phyloP scores from a whole-genome alignment of 2,797 vertebrate genomes.

The Onychomys leucogaster region DNA sequence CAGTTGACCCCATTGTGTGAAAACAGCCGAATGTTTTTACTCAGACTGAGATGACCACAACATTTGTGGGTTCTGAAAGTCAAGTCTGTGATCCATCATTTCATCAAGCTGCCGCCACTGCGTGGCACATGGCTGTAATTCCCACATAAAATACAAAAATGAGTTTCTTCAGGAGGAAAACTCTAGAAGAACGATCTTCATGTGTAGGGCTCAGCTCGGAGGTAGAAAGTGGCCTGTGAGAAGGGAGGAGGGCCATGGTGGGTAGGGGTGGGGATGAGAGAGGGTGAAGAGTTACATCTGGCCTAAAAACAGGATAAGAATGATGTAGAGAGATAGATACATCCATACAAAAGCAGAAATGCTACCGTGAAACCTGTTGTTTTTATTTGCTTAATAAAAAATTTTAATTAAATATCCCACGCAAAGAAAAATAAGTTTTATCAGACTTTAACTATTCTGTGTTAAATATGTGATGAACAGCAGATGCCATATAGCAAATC shows the following conservation, averaged over 20 bases:
- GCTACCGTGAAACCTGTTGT: neutral
- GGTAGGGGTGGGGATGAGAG: neutral
- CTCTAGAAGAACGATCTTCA: neutral
- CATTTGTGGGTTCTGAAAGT: neutral
- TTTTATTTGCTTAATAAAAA: neutral
- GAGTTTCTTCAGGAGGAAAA: neutral
- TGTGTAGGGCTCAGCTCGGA: neutral
- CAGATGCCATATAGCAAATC: neutral
- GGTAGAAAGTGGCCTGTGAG: neutral
- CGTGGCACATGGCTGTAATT: neutral
- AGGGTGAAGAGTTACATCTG: too few species aligned
- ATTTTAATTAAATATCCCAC: neutral
- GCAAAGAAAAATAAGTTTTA: neutral
- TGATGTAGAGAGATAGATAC: too few species aligned
- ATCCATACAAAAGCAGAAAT: neutral
- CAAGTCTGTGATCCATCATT: neutral
- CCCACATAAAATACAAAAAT: slow-evolving; percentile 3
- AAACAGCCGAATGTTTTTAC: neutral
- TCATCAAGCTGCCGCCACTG: neutral
- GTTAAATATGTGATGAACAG: neutral
- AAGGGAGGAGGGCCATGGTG: too few species aligned
- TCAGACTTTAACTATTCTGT: neutral
- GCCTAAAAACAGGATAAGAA: neutral
- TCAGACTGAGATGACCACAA: neutral
- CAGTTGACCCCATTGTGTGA: neutral